phyloP scores from a whole-genome alignment of 2,797 vertebrate genomes.

The Pteropus rufus region DNA sequence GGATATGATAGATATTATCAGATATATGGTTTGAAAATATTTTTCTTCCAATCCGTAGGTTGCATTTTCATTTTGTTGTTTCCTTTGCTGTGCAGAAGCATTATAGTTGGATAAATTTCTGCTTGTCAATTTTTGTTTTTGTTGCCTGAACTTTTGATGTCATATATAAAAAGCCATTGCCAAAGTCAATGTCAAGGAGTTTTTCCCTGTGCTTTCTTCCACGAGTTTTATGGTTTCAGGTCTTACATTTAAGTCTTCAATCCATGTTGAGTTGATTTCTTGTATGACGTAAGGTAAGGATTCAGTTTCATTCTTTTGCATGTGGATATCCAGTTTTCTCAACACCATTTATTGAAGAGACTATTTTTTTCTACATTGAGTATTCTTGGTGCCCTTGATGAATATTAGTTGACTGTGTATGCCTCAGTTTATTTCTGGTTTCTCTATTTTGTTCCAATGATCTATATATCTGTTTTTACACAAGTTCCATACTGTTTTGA shows the following conservation, averaged over 20 bases:
- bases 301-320: not conserved
- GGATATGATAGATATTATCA: not conserved
- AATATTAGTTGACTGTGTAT: not conserved
- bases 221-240: not conserved
- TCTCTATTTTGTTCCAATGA: not conserved
- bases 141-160: not conserved
- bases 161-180: not conserved
- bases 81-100: not conserved
- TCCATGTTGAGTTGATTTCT: not conserved
- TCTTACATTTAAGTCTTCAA: not conserved
- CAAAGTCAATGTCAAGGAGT: not conserved
- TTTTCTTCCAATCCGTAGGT: not conserved
- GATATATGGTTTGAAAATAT: not conserved
- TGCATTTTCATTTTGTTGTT: not conserved
- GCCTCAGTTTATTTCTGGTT: not conserved
- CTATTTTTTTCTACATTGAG: not conserved
- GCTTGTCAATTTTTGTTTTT: not conserved
- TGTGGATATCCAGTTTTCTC: not conserved
- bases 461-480: not conserved
- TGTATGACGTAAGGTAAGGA: not conserved
- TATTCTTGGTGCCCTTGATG: not conserved
- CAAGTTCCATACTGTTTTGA: not conserved
- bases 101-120: not conserved
- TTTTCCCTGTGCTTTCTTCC: not conserved
- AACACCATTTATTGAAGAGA: not conserved